Conservation (phyloP, 2,888 invertebrate genomes). For the Timema podura region DNA sequence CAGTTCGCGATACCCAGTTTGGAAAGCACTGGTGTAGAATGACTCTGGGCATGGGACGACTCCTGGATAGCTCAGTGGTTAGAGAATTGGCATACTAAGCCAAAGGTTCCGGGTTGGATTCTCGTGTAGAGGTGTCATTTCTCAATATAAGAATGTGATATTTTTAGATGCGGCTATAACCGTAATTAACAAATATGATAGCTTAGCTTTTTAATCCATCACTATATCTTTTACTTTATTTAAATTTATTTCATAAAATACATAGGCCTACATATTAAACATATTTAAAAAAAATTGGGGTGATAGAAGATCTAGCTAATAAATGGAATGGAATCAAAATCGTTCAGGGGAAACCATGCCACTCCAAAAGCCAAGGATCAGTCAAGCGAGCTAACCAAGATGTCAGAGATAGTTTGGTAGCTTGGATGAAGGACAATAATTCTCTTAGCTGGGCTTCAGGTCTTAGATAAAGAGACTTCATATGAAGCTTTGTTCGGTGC, state of each 20-base stretch:
- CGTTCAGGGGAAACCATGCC: background rate
- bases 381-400: constrained; percentile 10
- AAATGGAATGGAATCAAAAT: constrained; percentile 10
- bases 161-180: too few relatives aligned
- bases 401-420: background rate
- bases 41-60: too few relatives aligned
- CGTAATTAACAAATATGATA: too few relatives aligned
- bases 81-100: too few relatives aligned
- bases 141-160: too few relatives aligned
- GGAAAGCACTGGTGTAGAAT: too few relatives aligned
- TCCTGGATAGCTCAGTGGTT: too few relatives aligned
- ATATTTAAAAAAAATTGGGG: background rate
- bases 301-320: background rate
- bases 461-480: background rate
- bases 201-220: background rate
- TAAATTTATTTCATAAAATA: too few relatives aligned
- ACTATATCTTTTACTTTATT: background rate
- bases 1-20: too few relatives aligned
- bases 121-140: too few relatives aligned
- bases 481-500: constrained; percentile 6
- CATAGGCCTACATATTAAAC: background rate
- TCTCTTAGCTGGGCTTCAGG: background rate
- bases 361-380: constrained; percentile 8
- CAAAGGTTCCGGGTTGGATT: too few relatives aligned
- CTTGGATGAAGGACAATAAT: constrained; percentile 13